These are phyloP conservation scores for Potamilus streckersoni DNA, from an alignment of 1,140 invertebrate species.

Conservation along the genomic window DNA sequence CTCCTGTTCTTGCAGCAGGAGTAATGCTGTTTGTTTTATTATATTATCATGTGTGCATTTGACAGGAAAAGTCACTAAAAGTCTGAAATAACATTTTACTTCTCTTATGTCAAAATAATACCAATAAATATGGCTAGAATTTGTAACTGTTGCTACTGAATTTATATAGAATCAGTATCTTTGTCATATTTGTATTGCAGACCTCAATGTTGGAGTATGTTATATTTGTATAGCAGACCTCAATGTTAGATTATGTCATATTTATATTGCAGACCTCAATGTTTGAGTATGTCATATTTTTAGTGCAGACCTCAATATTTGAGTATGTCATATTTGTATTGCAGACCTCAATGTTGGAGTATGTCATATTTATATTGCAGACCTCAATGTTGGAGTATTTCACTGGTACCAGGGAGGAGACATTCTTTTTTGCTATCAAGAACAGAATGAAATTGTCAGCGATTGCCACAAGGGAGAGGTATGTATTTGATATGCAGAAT, in stretches of 20 bases:
- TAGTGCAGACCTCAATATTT: too few species aligned
- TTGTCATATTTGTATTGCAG: conserved; percentile 32
- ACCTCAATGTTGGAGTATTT: conserved; percentile 55
- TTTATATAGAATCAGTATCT: too few species aligned
- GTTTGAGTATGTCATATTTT: conserved; percentile 47
- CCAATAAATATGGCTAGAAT: conserved; percentile 26
- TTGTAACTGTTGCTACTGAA: conserved; percentile 34
- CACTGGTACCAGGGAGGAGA: conserved; percentile 62
- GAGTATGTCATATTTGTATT: conserved; percentile 4
- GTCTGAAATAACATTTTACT: too few species aligned
- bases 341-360: conserved; percentile 47
- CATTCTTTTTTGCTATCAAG: conserved; percentile 65
- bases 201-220: conserved; percentile 55
- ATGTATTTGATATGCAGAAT: conserved; percentile 8
- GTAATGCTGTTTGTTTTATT: too few species aligned
- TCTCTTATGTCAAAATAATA: too few species aligned
- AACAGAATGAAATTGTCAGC: conserved; percentile 59
- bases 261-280: too few species aligned
- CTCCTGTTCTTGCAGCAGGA: too few species aligned
- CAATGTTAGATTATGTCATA: too few species aligned
- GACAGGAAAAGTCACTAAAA: too few species aligned
- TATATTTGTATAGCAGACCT: not conserved
- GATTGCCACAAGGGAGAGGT: conserved; percentile 58
- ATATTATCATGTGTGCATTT: too few species aligned
- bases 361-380: conserved; percentile 31